Conservation (phyloP, 2,888 invertebrate genomes). For the Lycophotia porphyrea region DNA sequence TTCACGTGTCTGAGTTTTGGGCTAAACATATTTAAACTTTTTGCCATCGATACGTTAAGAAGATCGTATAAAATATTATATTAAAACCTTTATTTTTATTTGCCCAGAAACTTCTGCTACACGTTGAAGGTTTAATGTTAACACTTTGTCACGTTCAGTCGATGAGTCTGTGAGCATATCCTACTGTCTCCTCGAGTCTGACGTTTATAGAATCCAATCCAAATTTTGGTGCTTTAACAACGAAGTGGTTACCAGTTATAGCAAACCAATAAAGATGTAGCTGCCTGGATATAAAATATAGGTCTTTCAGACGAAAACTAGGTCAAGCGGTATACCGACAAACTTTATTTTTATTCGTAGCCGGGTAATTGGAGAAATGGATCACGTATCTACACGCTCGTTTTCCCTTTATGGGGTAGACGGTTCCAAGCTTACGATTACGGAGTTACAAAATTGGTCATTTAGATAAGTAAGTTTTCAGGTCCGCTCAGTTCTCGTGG, state of each 20-base stretch:
- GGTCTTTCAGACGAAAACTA: constrained; percentile 36
- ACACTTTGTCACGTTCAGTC: neutral
- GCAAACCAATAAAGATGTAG: constrained; percentile 32
- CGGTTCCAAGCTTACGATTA: neutral
- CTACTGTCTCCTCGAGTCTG: neutral
- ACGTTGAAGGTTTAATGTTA: neutral
- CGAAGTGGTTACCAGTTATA: constrained; percentile 28
- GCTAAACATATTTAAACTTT: too few relatives aligned
- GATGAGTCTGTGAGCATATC: neutral
- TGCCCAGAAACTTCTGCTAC: neutral
- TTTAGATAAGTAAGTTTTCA: constrained; percentile 19
- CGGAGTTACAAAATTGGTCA: constrained; percentile 10
- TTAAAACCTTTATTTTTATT: neutral
- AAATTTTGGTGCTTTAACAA: constrained; percentile 34
- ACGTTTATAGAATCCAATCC: constrained; percentile 17
- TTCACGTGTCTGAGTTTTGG: too few relatives aligned
- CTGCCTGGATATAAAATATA: constrained; percentile 39
- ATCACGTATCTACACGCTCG: constrained; percentile 32
- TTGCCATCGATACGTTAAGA: too few relatives aligned
- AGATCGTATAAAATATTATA: too few relatives aligned
- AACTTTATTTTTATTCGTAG: constrained; percentile 34
- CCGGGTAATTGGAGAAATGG: constrained; percentile 26
- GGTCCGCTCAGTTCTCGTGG: neutral
- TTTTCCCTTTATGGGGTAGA: constrained; percentile 20
- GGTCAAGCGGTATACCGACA: constrained; percentile 25